Evolutionary conservation across 1,140 invertebrate species (phyloP), one percentile per base, ranked within the genome.

Genomic region (Ruditapes philippinarum): DNA sequence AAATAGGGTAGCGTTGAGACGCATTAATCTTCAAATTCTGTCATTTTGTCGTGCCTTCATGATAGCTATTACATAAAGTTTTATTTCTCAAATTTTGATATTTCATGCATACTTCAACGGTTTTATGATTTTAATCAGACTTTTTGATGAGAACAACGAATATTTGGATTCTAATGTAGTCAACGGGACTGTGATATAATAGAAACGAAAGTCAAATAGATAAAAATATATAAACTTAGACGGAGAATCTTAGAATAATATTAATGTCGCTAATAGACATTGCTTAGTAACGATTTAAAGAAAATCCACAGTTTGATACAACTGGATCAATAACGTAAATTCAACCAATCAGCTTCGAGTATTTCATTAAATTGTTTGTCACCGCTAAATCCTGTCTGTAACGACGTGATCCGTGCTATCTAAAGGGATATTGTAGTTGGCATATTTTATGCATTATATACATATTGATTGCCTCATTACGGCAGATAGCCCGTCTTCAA

Each of bases 391-490:
- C 60, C 74, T 45, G 36, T 49, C 57, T 38, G 62, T 80, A 79
- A 62, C 31, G 25, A 17, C 33, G 14, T 65, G 42, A 81, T 80
- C 33, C 42, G 4, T 57, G 68, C 85, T 70, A 70, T 88, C 51
- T 57, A 12, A 40, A 45, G 36, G 84, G 85, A 81, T 81, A 90
- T 89, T 25, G 42, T 42, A 33, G 42, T 57, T 80, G 90, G 89
- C 91, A 92, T 90, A 92, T 87, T 91, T 90, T 90, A 87, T 89
- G 82, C 89, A 91, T 92, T 92, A 80, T 79, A 92, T 92, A 90
- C 89, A 92, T 92, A 90, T 92, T 92, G 91, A 92, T 91, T 91
- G 90, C 90, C 73, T 91, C 68, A 91, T 92, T 92, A 91, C 62
- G 2, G 82, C 0, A 2, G 36, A 57, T 33, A 54, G 70, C 49